Evolutionary conservation across 2,797 vertebrate species (phyloP), one percentile per base, ranked within the genome.

Genomic region (Spizella passerina): DNA sequence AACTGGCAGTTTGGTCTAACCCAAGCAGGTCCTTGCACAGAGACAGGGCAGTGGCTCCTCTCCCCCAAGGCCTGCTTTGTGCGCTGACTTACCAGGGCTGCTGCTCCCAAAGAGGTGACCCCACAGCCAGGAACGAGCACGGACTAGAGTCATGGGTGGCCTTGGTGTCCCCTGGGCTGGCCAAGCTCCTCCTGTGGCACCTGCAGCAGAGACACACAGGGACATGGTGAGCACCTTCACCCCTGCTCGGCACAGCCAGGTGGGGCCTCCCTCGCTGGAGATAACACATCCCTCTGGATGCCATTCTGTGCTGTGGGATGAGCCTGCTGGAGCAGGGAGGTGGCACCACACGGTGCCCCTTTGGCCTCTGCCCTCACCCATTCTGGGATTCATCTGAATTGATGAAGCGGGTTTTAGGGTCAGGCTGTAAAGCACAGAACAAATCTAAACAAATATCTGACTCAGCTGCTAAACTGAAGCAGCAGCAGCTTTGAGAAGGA

Each of bases 381-480:
- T 36, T 17, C 50, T 83, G 71, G 29, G 59, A 65, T 41, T 55
- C 73, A 64, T 24, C 87, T 34, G 38, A 87, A 89, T 63, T 41
- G 43, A 79, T 72, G 53, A 76, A 84, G 60, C 52, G 71, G 44
- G 70, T 50, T 70, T 92, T 65, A 76, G 82, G 64, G 57, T 82
- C 71, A 8, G 12, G 55, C 85, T 44, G 32, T 44, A 38, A 60
- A 86, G 88, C 70, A 82, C 4, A 8, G 71, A 87, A 79, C 57
- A 87, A 70, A 86, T 65, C 80, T 65, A 77, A 88, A 91, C 71
- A 92, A 92, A n/a, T 78, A 94, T 91, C 95, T 97, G 93, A 95
- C 94, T 95, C 96, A 96, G 92, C 93, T 77, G 68, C 64, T 93
- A 94, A 95, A 94, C 64, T 95, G 86, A 96, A 95, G 71, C 38